Evolutionary conservation across 2,113 vertebrate species (phyloP), one percentile per base, ranked within the genome.

Genomic region (Asarcornis scutulata): DNA sequence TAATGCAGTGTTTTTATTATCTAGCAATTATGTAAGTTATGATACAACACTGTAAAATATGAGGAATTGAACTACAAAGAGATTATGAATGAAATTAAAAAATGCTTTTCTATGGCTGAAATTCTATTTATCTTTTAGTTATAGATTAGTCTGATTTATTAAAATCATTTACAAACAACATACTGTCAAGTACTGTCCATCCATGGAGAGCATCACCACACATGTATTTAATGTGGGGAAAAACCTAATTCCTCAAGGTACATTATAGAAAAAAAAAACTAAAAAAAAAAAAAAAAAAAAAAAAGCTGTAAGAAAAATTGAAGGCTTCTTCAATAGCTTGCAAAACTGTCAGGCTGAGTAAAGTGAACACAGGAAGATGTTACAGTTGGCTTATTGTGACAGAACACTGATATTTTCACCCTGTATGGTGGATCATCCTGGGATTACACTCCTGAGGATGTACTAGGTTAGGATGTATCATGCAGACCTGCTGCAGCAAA

Each of bases 271-370:
- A 73, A 50, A 40, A 34, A 75, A n/a, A n/a, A n/a, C n/a, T n/a
- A n/a, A n/a, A n/a, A 53, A 16, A 86, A 53, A 38, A 38, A 38
- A 38, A 38, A 38, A 38, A 46, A 32, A 21, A 4, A 84, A 48
- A 21, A 48, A 48, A 48, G 10, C 46, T 80, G 60, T 79, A 74
- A 59, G 64, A 63, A 23, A 76, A 67, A 88, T 15, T 60, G 67
- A 96, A 96, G 89, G 56, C 56, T 91, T 23, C 56, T 91, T 63
- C 92, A n/a, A n/a, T 60, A 86, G 1, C 93, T 96, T 97, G 73
- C 90, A 79, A 83, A 97, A 50, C 79, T 96, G 94, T 94, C 96
- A 95, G 78, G 86, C 63, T 95, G 82, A 73, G 59, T 95, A 74
- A 82, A 95, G 48, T 32, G n/a, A 95, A 88, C 17, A 53, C 71